These are phyloP conservation scores for Turdus rufiventris DNA, from an alignment of 2,113 vertebrate species.

Conservation along the genomic window DNA sequence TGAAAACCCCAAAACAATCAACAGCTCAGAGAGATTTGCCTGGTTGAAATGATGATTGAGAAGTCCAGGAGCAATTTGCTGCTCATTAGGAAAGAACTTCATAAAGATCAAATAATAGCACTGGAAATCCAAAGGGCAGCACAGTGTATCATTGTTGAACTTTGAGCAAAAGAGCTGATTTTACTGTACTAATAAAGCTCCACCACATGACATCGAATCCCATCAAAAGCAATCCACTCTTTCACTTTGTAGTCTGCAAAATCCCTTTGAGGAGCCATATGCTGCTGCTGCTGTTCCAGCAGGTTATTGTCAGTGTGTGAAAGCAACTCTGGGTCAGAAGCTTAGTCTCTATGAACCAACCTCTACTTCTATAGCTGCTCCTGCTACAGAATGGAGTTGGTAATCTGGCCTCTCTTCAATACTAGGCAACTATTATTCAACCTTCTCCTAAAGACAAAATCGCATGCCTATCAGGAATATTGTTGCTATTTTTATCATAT, in stretches of 20 bases:
- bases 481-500: not conserved
- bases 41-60: not conserved
- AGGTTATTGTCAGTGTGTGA: not conserved
- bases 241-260: not conserved
- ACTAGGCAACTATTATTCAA: not conserved
- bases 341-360: not conserved
- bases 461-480: not conserved
- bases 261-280: not conserved
- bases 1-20: not conserved
- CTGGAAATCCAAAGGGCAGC: not conserved
- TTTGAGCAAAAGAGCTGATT: not conserved
- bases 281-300: not conserved
- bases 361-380: not conserved
- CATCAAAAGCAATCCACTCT: not conserved
- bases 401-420: not conserved
- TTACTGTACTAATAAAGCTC: not conserved
- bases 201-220: not conserved
- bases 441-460: not conserved
- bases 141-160: not conserved
- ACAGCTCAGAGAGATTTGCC: not conserved
- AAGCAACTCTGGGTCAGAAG: not conserved
- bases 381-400: not conserved
- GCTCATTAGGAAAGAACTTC: not conserved
- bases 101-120: not conserved
- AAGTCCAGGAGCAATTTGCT: not conserved